phyloP scores from a whole-genome alignment of 1,140 invertebrate genomes.

The Leptinotarsa defecta region DNA sequence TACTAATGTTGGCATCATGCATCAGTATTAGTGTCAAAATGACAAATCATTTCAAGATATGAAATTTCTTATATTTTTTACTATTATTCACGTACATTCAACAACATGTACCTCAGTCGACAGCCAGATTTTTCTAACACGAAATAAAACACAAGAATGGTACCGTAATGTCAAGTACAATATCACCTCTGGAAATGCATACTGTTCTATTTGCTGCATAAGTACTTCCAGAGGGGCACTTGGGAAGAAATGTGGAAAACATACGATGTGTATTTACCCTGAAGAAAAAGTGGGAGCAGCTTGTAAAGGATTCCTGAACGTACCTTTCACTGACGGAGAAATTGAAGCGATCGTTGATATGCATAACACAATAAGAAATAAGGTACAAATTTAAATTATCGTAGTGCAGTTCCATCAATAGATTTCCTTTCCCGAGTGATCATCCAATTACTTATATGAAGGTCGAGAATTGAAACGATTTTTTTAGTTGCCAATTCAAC shows the following conservation, averaged over 20 bases:
- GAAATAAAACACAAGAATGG: conserved; percentile 19
- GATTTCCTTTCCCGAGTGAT: too few species aligned
- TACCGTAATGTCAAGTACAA: conserved; percentile 18
- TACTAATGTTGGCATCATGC: too few species aligned
- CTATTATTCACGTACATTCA: not conserved
- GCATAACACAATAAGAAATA: conserved; percentile 58
- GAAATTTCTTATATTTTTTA: not conserved
- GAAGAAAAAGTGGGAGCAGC: conserved; percentile 34
- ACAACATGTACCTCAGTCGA: not conserved
- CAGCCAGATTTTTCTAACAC: conserved; percentile 23
- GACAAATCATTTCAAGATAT: too few species aligned
- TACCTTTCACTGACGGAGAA: conserved; percentile 46
- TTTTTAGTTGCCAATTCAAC: too few species aligned
- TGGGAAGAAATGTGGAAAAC: conserved; percentile 44
- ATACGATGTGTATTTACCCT: conserved; percentile 46
- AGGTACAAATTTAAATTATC: conserved; percentile 40
- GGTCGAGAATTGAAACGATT: too few species aligned
- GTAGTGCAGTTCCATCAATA: too few species aligned
- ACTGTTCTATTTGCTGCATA: conserved; percentile 46
- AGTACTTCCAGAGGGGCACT: conserved; percentile 31
- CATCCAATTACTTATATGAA: too few species aligned
- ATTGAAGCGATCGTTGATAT: conserved; percentile 50
- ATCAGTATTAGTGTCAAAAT: too few species aligned
- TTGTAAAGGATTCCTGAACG: conserved; percentile 45
- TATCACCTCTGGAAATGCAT: conserved; percentile 29